A percentile compares a stretch with the other conserved stretches of the same genome.
phyloP scores from a whole-genome alignment of 2,797 vertebrate genomes.

The Anableps anableps region DNA sequence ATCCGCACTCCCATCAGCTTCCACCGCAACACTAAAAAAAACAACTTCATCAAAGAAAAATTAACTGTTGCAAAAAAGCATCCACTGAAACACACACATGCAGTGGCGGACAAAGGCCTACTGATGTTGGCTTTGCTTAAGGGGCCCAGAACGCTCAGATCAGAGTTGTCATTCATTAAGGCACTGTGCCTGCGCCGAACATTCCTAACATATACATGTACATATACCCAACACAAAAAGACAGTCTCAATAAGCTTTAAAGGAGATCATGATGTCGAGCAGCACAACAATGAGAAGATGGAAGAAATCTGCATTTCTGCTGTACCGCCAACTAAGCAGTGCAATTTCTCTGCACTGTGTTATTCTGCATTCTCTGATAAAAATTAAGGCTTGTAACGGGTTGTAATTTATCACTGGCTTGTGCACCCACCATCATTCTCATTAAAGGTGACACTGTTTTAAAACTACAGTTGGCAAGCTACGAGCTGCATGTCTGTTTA shows the following conservation, averaged over 20 bases:
- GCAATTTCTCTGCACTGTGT: neutral
- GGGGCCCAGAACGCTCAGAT: slow-evolving; percentile 59
- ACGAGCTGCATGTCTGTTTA: too few relatives aligned
- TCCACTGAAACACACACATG: slow-evolving; percentile 9
- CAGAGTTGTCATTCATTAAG: slow-evolving; percentile 67
- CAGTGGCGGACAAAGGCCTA: slow-evolving; percentile 59
- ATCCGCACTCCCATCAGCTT: slow-evolving; percentile 17
- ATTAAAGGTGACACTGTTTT: too few relatives aligned
- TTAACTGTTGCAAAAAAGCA: neutral
- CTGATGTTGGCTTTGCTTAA: slow-evolving; percentile 58
- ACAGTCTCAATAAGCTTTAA: slow-evolving; percentile 15
- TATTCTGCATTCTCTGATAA: neutral
- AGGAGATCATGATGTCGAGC: slow-evolving; percentile 39
- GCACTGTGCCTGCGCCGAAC: slow-evolving; percentile 49
- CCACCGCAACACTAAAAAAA: slow-evolving; percentile 6
- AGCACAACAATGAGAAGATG: slow-evolving; percentile 18
- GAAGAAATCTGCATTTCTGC: slow-evolving; percentile 13
- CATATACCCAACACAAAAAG: slow-evolving; percentile 21
- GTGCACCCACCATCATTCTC: too few relatives aligned
- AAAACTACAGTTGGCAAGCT: too few relatives aligned
- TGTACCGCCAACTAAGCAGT: neutral
- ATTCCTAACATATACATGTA: slow-evolving; percentile 67
- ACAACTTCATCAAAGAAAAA: slow-evolving; percentile 9
- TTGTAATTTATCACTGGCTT: neutral
- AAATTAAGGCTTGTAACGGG: neutral